Evolutionary conservation across 2,797 vertebrate species (phyloP), one percentile per base, ranked within the genome.

Genomic region (Pitangus sulphuratus): DNA sequence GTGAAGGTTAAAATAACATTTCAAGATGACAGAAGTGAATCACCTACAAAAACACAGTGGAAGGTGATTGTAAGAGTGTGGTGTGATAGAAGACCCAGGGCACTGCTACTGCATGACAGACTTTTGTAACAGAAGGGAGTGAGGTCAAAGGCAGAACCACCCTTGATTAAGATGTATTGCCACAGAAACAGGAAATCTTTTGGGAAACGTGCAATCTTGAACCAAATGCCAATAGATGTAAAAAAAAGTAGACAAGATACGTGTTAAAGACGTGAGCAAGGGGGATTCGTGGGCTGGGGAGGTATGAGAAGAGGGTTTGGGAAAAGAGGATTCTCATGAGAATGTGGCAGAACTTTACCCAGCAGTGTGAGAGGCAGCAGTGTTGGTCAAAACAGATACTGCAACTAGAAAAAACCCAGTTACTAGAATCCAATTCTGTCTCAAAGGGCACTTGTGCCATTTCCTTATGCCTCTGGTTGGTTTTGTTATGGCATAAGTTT

Each of bases 181-280:
- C 48, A 35, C 66, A 88, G 76, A 68, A 95, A 78, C 33, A 61
- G 85, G 60, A 81, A 94, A 88, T 88, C 88, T 88, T 64, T 68
- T 5, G 88, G 88, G 83, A 86, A 80, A 78, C 39, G 5, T 5
- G 30, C 61, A 64, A 47, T 57, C 69, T 64, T 88, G 90, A 96
- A 26, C 33, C 53, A 92, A 90, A 75, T 75, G 93, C 69, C 95
- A 90, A 91, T 90, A 93, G 71, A 77, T n/a, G 61, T 31, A 84
- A 83, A 33, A 53, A 53, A 64, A 78, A 86, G 33, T 16, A 88
- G 91, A 80, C 71, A 91, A 79, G 76, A 15, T 51, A 2, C 0
- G 2, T 75, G 65, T 64, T 81, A 35, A 58, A 58, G 71, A 79
- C 58, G 80, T 56, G 51, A 70, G 51, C 2, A 2, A 44, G 35